Base-by-base conservation (phyloP, 2,113 vertebrate species). In the Donacobius atricapilla region DNA sequence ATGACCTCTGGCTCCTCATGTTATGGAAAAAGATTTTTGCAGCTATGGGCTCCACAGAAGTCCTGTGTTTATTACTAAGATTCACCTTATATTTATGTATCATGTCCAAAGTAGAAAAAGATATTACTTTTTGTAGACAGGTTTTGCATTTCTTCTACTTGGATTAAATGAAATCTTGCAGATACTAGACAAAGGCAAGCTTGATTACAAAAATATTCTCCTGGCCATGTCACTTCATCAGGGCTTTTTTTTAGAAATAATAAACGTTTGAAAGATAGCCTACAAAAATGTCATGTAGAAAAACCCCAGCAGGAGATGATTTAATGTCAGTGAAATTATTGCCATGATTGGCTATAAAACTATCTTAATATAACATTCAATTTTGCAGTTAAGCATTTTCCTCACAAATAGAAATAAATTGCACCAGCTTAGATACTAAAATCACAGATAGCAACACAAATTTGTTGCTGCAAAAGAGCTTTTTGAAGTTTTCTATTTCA, bases 321-420 rank as follows among this genome's bases (percentile, higher is more conserved):
- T 91, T 90, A 83, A 83, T 93, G 61, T 76, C 44, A 85, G 48
- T 61, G 28, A 94, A 92, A 90, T 90, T 88, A 83, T 73, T 95
- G 66, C 71, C 28, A 54, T 73, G 63, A 90, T 68, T 77, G 13
- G 27, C 79, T 93, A 86, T 77, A 94, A 90, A 95, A 47, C 45
- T 77, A 66, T 88, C 58, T 79, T 87, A 94, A 85, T 83, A 79
- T 80, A 91, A 92, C 63, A 35, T 68, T 90, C 70, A 60, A 2
- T 92, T 95, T 94, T 83, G 85, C 63, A 80, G 57, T 79, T 85
- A 80, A 94, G 90, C 79, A 78, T 83, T 90, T 94, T 56, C 16
- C 44, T 95, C 64, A 69, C 33, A 93, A 94, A 81, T 18, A 89
- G 35, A 37, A 94, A 83, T 71, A 94, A 86, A 73, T 35, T 70